These are phyloP conservation scores for Mimachlamys varia DNA, from an alignment of 2,888 invertebrate genomes.

Conservation along the genomic window DNA sequence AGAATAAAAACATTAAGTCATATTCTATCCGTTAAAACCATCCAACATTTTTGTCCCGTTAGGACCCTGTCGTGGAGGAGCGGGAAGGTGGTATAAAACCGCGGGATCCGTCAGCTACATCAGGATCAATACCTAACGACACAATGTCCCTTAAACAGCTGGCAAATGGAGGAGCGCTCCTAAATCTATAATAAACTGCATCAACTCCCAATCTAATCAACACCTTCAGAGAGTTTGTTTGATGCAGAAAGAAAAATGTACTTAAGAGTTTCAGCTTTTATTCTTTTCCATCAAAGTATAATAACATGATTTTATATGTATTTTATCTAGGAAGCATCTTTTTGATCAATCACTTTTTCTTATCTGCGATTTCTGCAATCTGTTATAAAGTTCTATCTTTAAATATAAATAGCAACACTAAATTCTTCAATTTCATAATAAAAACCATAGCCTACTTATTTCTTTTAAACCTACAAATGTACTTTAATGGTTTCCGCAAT, in stretches of 20 bases:
- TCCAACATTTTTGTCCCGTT: constrained; percentile 15
- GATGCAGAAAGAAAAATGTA: constrained; percentile 1
- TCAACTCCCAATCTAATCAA: not conserved
- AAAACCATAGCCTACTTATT: too few species aligned
- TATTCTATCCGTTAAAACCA: not conserved
- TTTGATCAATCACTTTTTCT: not conserved
- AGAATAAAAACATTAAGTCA: constrained; percentile 24
- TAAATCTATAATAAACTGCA: constrained; percentile 1
- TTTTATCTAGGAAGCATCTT: not conserved
- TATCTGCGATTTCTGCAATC: not conserved
- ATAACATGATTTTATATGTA: not conserved
- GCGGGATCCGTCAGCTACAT: not conserved
- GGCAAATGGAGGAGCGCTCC: not conserved
- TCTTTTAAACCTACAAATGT: too few species aligned
- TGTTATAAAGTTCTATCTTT: not conserved
- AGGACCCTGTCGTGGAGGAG: not conserved
- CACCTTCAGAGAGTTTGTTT: not conserved
- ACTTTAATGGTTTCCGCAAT: too few species aligned
- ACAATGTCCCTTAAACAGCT: constrained; percentile 36
- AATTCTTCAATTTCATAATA: too few species aligned
- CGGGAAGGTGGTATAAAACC: constrained; percentile 8
- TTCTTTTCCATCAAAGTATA: not conserved
- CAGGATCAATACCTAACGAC: constrained; percentile 1
- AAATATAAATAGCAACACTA: not conserved
- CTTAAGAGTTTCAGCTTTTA: not conserved